These are phyloP conservation scores for Acrobeloides nanus DNA, from an alignment of 2,888 invertebrate species.

Conservation along the genomic window DNA sequence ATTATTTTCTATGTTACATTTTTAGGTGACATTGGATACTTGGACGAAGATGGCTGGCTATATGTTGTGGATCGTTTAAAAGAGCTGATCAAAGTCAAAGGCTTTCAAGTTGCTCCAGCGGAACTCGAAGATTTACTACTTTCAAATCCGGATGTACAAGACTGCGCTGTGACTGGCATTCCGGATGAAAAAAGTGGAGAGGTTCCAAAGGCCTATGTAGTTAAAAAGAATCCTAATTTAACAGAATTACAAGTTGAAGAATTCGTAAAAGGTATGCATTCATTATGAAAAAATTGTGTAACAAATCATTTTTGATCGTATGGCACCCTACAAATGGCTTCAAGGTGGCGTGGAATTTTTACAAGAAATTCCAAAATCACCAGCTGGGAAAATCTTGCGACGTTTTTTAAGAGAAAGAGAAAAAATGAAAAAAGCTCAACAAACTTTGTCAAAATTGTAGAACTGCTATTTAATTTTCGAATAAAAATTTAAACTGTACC, in stretches of 20 bases:
- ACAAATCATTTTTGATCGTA: neutral
- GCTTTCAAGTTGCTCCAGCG: conserved; percentile 72
- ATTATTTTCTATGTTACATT: too few species aligned
- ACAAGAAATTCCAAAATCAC: conserved; percentile 12
- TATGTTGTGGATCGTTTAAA: conserved; percentile 78
- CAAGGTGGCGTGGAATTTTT: conserved; percentile 17
- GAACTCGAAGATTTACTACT: conserved; percentile 75
- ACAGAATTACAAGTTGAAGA: conserved; percentile 13
- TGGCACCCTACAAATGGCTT: conserved; percentile 18
- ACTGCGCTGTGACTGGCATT: conserved; percentile 73
- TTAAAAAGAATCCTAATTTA: conserved; percentile 8
- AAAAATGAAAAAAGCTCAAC: too few species aligned
- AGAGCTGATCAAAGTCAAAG: conserved; percentile 82
- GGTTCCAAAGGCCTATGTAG: conserved; percentile 53
- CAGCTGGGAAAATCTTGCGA: conserved; percentile 16
- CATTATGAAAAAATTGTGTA: neutral
- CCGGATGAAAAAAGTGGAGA: conserved; percentile 61
- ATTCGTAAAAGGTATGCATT: conserved; percentile 18
- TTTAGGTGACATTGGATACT: conserved; percentile 64
- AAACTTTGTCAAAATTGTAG: too few species aligned
- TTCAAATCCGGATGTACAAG: conserved; percentile 66
- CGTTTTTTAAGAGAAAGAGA: conserved; percentile 8
- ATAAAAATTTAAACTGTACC: too few species aligned
- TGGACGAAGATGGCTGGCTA: conserved; percentile 68
- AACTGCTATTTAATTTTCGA: too few species aligned